A percentile compares a stretch with the other conserved stretches of the same genome.
Evolutionary conservation across 2,888 invertebrate genomes (phyloP).

Genomic region (Willowsia nigromaculata): DNA sequence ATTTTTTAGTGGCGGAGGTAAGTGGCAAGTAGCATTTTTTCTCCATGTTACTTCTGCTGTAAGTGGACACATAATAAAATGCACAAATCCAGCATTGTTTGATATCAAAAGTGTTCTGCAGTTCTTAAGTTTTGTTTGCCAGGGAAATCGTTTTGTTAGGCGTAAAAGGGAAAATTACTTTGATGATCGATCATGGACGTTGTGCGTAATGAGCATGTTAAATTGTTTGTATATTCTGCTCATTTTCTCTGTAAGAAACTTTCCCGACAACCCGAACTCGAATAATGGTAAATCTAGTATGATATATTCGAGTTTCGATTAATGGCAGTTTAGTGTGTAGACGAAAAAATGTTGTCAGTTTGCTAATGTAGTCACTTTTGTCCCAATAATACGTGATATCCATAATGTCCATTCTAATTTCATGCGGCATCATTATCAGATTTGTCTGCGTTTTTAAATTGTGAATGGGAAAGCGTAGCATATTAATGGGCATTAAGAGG

Average conservation of each 20-base stretch:
- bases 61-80: neutral
- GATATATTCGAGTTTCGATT: neutral
- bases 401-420: neutral
- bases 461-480: too few species aligned
- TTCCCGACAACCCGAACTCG: neutral
- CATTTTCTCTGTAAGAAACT: neutral
- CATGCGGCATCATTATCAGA: neutral
- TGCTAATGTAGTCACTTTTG: too few species aligned
- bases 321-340: slow-evolving; percentile 4
- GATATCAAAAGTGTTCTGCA: too few species aligned
- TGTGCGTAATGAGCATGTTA: neutral
- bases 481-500: too few species aligned
- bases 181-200: too few species aligned
- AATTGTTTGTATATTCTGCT: neutral
- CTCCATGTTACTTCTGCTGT: neutral
- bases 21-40: neutral
- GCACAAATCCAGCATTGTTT: too few species aligned
- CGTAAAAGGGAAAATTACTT: slow-evolving; percentile 28
- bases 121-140: neutral
- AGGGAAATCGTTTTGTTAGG: neutral
- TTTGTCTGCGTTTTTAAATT: neutral
- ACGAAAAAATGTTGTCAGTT: too few species aligned
- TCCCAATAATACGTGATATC: neutral
- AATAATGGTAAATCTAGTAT: neutral
- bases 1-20: neutral